Base-by-base conservation (phyloP, 1,140 invertebrate species). In the Mya arenaria region DNA sequence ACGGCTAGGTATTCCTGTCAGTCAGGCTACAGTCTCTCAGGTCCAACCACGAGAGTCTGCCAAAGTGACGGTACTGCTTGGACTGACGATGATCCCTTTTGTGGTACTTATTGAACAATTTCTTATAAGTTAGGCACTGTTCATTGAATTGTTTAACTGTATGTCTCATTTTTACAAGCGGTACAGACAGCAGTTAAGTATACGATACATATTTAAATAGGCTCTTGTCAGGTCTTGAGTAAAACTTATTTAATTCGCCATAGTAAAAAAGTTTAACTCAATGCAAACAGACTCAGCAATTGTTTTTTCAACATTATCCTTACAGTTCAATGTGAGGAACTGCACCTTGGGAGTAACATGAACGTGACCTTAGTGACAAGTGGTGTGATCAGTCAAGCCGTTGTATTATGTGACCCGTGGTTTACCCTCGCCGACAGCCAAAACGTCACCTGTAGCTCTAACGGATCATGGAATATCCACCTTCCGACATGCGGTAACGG, bases 401-500 rank as follows among this genome's bases (percentile, higher is more conserved):
- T 78, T 25, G 65, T 78, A 28, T 23, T 1, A 4, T 78, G 74
- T 55, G 74, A 66, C 25, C 25, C 10, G 0, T 60, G 74, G 25
- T 78, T 37, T n/a, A 66, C 23, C 10, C 15, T 78, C 10, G 48
- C 74, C 5, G 39, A 78, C 56, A 36, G 17, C 17, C 30, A 65
- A 4, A 78, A 78, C 56, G 74, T 66, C n/a, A 78, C 74, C n/a
- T 75, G 74, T 37, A 25, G 56, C 1, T 15, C 17, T 6, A 32
- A 78, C 30, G 74, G 74, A 13, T 44, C 25, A 19, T 78, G 74
- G 74, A 55, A 63, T 44, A 55, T 28, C 56, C 32, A 25, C 10
- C 1, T 5, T 10, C 74, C 74, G 25, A 4, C 19, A 23, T 78
- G 74, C 56, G 41, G 74, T 78, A 66, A 36, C 25, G 8, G 32